These are phyloP conservation scores for Galendromus occidentalis DNA, from an alignment of 1,140 invertebrate species.

Conservation along the genomic window DNA sequence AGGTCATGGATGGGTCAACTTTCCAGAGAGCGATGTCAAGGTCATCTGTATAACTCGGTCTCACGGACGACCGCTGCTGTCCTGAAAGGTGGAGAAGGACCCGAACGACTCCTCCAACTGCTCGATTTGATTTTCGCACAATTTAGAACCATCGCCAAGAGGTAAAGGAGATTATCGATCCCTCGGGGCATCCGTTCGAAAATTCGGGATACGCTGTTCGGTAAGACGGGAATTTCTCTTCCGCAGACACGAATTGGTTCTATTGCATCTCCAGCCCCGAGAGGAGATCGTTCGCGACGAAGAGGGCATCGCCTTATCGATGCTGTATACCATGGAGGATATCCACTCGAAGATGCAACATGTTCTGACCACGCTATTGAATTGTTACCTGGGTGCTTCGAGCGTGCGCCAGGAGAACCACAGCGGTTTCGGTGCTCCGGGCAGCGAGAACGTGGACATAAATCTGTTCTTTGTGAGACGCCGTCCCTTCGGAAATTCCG, in stretches of 20 bases:
- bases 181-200: too few relatives aligned
- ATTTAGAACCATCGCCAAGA: constrained; percentile 25
- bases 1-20: too few relatives aligned
- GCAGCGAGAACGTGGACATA: background rate
- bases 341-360: constrained; percentile 5
- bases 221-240: too few relatives aligned
- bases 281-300: background rate
- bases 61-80: background rate
- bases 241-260: constrained; percentile 23
- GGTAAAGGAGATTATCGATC: background rate
- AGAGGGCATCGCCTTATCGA: background rate
- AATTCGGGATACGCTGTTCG: too few relatives aligned
- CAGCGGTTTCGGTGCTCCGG: background rate
- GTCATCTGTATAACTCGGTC: background rate
- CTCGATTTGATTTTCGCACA: constrained; percentile 27
- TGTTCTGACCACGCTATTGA: constrained; percentile 1
- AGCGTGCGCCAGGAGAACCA: background rate
- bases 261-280: constrained; percentile 13
- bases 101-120: constrained; percentile 25
- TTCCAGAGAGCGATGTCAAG: constrained; percentile 2
- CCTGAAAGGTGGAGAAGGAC: constrained; percentile 13
- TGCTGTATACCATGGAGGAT: constrained; percentile 1
- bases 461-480: background rate
- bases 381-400: background rate
- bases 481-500: background rate